phyloP scores from a whole-genome alignment of 2,888 invertebrate species.

The Drosophila quinaria region DNA sequence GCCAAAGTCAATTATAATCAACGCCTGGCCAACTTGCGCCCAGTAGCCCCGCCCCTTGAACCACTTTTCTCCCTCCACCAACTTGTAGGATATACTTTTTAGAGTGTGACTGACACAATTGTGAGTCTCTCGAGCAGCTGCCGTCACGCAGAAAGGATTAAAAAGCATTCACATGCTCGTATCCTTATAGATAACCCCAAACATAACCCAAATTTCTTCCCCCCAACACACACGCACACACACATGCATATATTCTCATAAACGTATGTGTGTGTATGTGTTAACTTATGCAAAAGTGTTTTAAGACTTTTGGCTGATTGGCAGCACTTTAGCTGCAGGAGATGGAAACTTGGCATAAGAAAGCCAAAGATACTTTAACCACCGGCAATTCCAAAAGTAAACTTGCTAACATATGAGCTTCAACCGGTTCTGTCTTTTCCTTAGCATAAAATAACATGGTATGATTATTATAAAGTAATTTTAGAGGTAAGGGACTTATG shows the following conservation, averaged over 20 bases:
- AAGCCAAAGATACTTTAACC: conserved; percentile 30
- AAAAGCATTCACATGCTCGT: conserved; percentile 61
- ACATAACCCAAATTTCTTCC: background rate
- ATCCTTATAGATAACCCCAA: conserved; percentile 29
- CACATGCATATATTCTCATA: background rate
- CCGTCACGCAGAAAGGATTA: conserved; percentile 73
- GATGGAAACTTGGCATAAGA: conserved; percentile 13
- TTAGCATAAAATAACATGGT: background rate
- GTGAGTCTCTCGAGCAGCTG: conserved; percentile 47
- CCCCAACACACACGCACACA: background rate
- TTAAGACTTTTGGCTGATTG: conserved; percentile 76
- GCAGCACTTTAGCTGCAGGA: conserved; percentile 48
- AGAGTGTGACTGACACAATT: conserved; percentile 49
- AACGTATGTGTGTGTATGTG: conserved; percentile 11
- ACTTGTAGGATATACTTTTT: background rate
- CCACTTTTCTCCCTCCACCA: background rate
- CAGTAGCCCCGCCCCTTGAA: background rate
- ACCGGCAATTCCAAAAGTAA: conserved; percentile 34
- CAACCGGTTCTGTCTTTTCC: background rate
- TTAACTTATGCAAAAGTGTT: conserved; percentile 76
- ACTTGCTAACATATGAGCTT: conserved; percentile 8
- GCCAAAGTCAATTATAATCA: conserved; percentile 85
- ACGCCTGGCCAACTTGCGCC: conserved; percentile 40
- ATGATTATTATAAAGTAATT: background rate
- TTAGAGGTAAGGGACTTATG: background rate